Percentiles rank a stretch among this genome's conserved stretches.
phyloP scores from a whole-genome alignment of 1,140 invertebrate genomes.

The Oryzaephilus surinamensis region DNA sequence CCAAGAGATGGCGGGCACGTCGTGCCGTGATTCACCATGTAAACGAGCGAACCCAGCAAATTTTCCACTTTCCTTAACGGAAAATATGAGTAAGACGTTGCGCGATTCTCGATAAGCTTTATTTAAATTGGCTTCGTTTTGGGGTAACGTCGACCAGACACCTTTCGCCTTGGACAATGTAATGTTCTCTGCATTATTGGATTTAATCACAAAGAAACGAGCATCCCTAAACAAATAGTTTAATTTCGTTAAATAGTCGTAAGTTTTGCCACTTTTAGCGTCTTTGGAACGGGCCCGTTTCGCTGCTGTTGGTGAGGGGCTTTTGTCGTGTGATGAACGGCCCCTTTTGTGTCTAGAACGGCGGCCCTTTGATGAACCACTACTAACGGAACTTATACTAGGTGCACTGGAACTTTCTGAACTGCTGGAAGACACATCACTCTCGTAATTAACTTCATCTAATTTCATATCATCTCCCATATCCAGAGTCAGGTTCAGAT shows the following conservation, averaged over 20 bases:
- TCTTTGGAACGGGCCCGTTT: constrained; percentile 39
- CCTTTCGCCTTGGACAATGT: constrained; percentile 88
- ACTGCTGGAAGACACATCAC: constrained; percentile 64
- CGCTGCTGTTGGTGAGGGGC: background rate
- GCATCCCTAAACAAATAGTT: constrained; percentile 93
- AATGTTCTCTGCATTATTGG: constrained; percentile 95
- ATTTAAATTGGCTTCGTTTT: constrained; percentile 94
- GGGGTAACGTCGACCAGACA: constrained; percentile 94
- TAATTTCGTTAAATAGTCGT: constrained; percentile 79
- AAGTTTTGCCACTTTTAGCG: constrained; percentile 49
- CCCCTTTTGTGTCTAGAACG: constrained; percentile 41
- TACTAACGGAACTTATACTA: constrained; percentile 63
- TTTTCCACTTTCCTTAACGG: constrained; percentile 94
- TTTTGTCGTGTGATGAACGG: constrained; percentile 18
- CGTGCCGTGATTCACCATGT: constrained; percentile 75
- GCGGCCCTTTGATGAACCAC: constrained; percentile 43
- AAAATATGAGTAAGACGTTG: constrained; percentile 94
- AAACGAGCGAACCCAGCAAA: constrained; percentile 87
- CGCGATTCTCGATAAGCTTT: constrained; percentile 84
- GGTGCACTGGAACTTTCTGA: constrained; percentile 56
- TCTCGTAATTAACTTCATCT: constrained; percentile 47
- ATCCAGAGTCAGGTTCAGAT: constrained; percentile 32
- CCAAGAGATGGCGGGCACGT: constrained; percentile 85
- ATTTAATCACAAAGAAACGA: constrained; percentile 95
- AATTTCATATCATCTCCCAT: constrained; percentile 36